These are phyloP conservation scores for Chrysolina americana DNA, from an alignment of 2,888 invertebrate genomes.

Conservation along the genomic window DNA sequence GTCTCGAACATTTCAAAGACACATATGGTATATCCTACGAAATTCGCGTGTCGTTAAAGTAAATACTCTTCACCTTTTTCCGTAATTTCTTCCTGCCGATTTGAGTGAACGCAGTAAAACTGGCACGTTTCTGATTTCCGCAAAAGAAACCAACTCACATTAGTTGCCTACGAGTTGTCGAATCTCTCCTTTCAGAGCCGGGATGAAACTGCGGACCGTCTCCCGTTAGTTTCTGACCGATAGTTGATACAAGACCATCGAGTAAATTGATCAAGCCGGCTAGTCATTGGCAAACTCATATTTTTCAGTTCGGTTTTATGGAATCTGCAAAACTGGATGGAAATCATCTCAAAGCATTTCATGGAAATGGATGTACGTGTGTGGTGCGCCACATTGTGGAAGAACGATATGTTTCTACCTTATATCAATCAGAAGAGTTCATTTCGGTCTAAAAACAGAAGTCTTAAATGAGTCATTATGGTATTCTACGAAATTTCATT, in stretches of 20 bases:
- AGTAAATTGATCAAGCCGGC: not conserved
- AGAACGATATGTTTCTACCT: too few species aligned
- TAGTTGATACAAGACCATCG: constrained; percentile 16
- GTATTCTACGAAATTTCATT: too few species aligned
- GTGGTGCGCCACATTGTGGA: too few species aligned
- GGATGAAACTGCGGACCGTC: not conserved
- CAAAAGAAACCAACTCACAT: constrained; percentile 45
- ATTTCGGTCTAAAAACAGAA: too few species aligned
- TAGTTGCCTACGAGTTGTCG: constrained; percentile 45
- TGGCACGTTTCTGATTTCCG: constrained; percentile 49
- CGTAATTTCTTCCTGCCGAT: not conserved
- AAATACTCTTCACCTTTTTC: not conserved
- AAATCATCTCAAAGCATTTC: too few species aligned
- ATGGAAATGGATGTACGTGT: too few species aligned
- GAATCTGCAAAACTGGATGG: too few species aligned
- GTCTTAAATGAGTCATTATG: too few species aligned
- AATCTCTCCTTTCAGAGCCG: constrained; percentile 26
- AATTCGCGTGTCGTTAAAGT: not conserved
- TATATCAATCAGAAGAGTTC: too few species aligned
- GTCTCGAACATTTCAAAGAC: too few species aligned
- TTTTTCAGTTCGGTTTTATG: too few species aligned
- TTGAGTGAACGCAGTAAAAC: constrained; percentile 43
- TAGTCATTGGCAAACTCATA: too few species aligned
- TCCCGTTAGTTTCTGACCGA: constrained; percentile 36
- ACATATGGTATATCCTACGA: not conserved